A percentile compares a stretch with the other conserved stretches of the same genome.
Conservation (phyloP, 2,888 invertebrate species). For the Calliphora vomitoria region DNA sequence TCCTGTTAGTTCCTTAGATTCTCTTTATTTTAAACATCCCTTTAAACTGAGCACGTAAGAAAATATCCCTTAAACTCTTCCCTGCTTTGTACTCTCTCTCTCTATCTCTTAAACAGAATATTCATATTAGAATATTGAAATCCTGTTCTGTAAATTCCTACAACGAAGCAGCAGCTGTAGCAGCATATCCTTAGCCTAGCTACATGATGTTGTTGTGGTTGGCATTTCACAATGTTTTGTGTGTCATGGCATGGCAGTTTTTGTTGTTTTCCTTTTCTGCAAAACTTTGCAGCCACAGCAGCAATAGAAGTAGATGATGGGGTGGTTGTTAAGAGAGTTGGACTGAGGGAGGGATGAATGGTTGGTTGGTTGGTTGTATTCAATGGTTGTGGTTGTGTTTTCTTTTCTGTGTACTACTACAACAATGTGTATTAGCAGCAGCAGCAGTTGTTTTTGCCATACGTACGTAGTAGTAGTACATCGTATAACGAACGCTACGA, state of each 20-base stretch:
- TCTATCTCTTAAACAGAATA: not conserved
- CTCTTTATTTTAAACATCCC: not conserved
- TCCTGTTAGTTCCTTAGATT: not conserved
- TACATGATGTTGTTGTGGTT: constrained; percentile 12
- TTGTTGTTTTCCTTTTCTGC: constrained; percentile 11
- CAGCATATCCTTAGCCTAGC: constrained; percentile 24
- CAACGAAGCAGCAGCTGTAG: not conserved
- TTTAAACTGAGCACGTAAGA: not conserved
- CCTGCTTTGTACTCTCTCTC: not conserved
- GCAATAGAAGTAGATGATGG: not conserved
- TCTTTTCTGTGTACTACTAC: constrained; percentile 31
- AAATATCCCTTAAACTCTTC: not conserved
- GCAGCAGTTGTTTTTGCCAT: not conserved
- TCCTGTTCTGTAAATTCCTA: not conserved
- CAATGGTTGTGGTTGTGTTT: constrained; percentile 35
- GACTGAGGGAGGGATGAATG: not conserved
- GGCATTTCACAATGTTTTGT: constrained; percentile 7
- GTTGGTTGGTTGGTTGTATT: constrained; percentile 14
- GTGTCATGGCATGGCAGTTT: not conserved
- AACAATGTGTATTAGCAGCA: constrained; percentile 39
- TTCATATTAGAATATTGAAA: constrained; percentile 7
- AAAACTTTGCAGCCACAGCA: constrained; percentile 43
- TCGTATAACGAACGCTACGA: constrained; percentile 9
- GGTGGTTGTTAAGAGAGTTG: too few relatives aligned
- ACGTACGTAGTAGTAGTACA: constrained; percentile 29